Percentiles rank a stretch among this genome's conserved stretches.
Evolutionary conservation across 2,888 invertebrate species (phyloP).

Genomic region (Orchesella flavescens): DNA sequence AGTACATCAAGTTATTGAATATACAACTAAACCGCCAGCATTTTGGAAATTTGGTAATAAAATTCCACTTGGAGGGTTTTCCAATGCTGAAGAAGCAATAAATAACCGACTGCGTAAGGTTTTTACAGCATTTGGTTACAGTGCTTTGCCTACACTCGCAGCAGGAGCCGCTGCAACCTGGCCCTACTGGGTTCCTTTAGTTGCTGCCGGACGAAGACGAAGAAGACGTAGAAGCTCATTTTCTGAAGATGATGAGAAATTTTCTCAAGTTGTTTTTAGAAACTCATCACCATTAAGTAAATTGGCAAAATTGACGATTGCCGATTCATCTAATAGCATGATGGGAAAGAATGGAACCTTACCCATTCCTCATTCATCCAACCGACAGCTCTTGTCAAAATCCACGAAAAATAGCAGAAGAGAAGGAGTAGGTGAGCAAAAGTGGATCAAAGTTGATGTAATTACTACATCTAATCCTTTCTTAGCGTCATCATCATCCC

Average conservation of each 20-base stretch:
- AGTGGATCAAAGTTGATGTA: conserved; percentile 72
- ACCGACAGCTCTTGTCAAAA: conserved; percentile 58
- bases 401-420: conserved; percentile 57
- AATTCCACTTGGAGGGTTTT: conserved; percentile 47
- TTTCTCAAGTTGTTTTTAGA: neutral
- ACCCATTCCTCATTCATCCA: conserved; percentile 16
- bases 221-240: conserved; percentile 31
- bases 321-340: neutral
- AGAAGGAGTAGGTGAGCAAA: conserved; percentile 58
- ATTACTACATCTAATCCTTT: conserved; percentile 63
- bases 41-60: conserved; percentile 65
- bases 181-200: conserved; percentile 71
- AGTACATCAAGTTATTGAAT: conserved; percentile 28
- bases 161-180: conserved; percentile 72
- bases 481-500: conserved; percentile 58
- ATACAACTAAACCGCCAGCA: conserved; percentile 60
- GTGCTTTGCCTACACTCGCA: conserved; percentile 70
- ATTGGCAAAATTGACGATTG: neutral
- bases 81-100: conserved; percentile 34
- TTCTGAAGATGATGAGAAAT: neutral
- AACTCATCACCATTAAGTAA: neutral
- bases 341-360: conserved; percentile 5
- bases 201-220: conserved; percentile 64
- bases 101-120: conserved; percentile 66
- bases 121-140: conserved; percentile 71